Evolutionary conservation across 1,140 invertebrate genomes (phyloP).

Genomic region (Orussus abietinus): DNA sequence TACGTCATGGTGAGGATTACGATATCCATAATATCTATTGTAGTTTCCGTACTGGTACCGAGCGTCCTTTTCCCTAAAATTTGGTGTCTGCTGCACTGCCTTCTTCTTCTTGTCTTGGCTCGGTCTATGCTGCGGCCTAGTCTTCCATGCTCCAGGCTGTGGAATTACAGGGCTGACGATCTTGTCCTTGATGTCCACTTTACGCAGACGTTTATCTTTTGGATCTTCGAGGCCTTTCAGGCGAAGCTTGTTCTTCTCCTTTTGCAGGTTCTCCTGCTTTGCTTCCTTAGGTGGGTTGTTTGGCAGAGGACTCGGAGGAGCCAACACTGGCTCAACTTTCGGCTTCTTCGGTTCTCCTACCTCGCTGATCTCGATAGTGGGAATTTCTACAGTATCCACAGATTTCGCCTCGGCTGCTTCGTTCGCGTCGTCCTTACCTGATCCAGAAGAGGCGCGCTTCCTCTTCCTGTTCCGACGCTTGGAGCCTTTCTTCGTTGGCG

Average conservation of each 20-base stretch:
- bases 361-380: slow-evolving; percentile 12
- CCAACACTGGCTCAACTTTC: neutral
- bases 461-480: slow-evolving; percentile 56
- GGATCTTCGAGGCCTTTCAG: slow-evolving; percentile 46
- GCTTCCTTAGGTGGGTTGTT: slow-evolving; percentile 33
- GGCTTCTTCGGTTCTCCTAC: slow-evolving; percentile 4
- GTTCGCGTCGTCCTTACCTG: slow-evolving; percentile 43
- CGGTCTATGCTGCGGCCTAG: slow-evolving; percentile 37
- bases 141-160: slow-evolving; percentile 78
- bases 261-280: slow-evolving; percentile 40
- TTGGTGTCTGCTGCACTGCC: slow-evolving; percentile 53
- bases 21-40: slow-evolving; percentile 93
- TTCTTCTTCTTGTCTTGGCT: slow-evolving; percentile 47
- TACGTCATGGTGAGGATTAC: slow-evolving; percentile 74
- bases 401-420: slow-evolving; percentile 30
- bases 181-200: slow-evolving; percentile 74
- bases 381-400: slow-evolving; percentile 14
- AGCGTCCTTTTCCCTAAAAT: slow-evolving; percentile 70
- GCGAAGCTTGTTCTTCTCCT: slow-evolving; percentile 42
- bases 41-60: slow-evolving; percentile 94
- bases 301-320: slow-evolving; percentile 15
- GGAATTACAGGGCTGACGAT: slow-evolving; percentile 90
- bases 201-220: slow-evolving; percentile 57
- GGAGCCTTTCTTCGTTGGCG: slow-evolving; percentile 60
- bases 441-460: slow-evolving; percentile 56